Evolutionary conservation across 2,797 vertebrate genomes (phyloP).

Genomic region (Platyrinchus mystaceus): DNA sequence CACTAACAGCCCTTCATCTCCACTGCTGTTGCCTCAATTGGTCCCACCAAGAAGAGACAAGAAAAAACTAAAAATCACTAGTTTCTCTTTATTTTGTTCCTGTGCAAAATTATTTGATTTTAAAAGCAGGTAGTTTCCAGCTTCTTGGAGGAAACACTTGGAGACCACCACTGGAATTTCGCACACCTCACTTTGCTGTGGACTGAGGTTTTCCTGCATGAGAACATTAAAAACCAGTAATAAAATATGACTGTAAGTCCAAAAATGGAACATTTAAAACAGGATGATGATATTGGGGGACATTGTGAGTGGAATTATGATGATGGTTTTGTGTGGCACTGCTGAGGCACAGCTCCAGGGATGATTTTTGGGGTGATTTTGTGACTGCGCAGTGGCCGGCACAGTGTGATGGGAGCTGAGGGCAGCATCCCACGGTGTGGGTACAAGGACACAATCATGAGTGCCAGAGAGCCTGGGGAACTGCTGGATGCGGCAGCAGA

Average conservation of each 20-base stretch:
- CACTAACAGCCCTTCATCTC: neutral
- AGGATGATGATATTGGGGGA: neutral
- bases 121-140: neutral
- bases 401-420: neutral
- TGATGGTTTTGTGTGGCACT: fast-evolving
- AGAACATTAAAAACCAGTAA: neutral
- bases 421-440: neutral
- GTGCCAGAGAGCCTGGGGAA: too few relatives aligned
- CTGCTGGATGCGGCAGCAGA: neutral
- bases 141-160: neutral
- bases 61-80: neutral
- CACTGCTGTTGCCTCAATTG: neutral
- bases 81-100: neutral
- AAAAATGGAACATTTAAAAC: neutral
- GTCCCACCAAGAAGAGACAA: too few relatives aligned
- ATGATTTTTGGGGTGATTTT: fast-evolving
- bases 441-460: neutral
- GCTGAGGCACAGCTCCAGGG: neutral
- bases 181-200: neutral
- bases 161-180: neutral
- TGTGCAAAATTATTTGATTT: neutral
- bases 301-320: fast-evolving
- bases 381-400: fast-evolving
- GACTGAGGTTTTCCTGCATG: neutral
- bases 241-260: neutral